Percentiles rank a stretch among this genome's conserved stretches.
phyloP scores from a whole-genome alignment of 2,113 vertebrate genomes.

The Phalacrocorax pelagicus region DNA sequence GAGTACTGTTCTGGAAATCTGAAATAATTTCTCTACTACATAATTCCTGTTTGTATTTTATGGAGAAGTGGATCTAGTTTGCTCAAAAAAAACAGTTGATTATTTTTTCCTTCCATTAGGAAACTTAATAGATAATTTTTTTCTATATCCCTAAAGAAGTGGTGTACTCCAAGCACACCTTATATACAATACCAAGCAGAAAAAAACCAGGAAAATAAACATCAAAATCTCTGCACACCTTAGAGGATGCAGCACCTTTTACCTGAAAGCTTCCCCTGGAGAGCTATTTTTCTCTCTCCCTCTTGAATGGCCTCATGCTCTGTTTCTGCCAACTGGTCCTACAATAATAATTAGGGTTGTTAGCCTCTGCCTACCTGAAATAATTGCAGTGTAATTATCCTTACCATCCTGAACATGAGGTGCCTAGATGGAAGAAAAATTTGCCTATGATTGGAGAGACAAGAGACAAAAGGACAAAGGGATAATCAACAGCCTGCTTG shows the following conservation, averaged over 20 bases:
- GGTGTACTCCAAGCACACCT: background rate
- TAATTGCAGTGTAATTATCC: constrained; percentile 6
- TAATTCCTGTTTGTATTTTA: background rate
- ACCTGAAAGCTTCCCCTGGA: background rate
- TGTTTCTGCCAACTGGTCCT: background rate
- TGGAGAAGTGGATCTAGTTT: background rate
- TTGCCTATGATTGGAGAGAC: background rate
- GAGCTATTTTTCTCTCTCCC: background rate
- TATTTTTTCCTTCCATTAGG: background rate
- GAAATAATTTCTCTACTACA: background rate
- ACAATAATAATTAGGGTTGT: background rate
- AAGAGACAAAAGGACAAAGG: background rate
- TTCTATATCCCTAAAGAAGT: background rate
- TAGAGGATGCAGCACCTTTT: background rate
- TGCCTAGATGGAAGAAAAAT: background rate
- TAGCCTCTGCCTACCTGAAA: background rate
- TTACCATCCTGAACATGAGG: background rate
- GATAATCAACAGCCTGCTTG: background rate
- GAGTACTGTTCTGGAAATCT: background rate
- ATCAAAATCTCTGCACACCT: background rate
- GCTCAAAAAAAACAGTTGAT: background rate
- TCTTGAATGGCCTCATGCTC: background rate
- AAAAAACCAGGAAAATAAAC: background rate
- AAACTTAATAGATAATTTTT: background rate
- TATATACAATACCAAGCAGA: background rate